Evolutionary conservation across 2,797 vertebrate species (phyloP).

Genomic region (Rhodeus uyekii): DNA sequence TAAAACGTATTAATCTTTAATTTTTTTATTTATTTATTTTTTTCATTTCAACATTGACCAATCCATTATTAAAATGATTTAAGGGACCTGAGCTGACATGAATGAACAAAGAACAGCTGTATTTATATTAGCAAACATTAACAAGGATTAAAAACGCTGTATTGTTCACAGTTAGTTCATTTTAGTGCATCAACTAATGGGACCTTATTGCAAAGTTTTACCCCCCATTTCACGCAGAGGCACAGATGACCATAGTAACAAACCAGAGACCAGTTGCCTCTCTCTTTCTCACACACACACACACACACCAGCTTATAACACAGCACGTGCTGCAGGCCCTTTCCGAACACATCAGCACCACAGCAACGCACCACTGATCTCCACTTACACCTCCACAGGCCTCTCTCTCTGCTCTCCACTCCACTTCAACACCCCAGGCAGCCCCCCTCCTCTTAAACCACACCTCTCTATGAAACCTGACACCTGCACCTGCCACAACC

Average conservation of each 20-base stretch:
- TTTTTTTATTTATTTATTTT: neutral
- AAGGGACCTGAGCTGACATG: neutral
- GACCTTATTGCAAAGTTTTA: neutral
- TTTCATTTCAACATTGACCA: neutral
- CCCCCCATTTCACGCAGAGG: neutral
- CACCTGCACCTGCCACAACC: slow-evolving; percentile 63
- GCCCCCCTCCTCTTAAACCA: slow-evolving; percentile 60
- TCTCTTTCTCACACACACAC: neutral
- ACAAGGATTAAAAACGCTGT: neutral
- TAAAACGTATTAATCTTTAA: neutral
- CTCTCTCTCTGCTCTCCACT: slow-evolving; percentile 38
- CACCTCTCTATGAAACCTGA: slow-evolving; percentile 59
- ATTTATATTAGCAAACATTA: neutral
- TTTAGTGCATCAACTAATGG: neutral
- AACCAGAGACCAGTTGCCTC: neutral
- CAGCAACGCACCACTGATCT: slow-evolving; percentile 11
- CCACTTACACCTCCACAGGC: slow-evolving; percentile 34
- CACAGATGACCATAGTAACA: neutral
- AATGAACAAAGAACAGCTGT: neutral
- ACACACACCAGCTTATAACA: neutral
- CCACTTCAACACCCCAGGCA: slow-evolving; percentile 12
- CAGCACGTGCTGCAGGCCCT: neutral
- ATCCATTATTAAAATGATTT: neutral
- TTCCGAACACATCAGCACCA: slow-evolving; percentile 28
- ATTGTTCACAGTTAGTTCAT: neutral